Base-by-base conservation (phyloP, 2,797 vertebrate genomes). In the Malacoctenus gilli region DNA sequence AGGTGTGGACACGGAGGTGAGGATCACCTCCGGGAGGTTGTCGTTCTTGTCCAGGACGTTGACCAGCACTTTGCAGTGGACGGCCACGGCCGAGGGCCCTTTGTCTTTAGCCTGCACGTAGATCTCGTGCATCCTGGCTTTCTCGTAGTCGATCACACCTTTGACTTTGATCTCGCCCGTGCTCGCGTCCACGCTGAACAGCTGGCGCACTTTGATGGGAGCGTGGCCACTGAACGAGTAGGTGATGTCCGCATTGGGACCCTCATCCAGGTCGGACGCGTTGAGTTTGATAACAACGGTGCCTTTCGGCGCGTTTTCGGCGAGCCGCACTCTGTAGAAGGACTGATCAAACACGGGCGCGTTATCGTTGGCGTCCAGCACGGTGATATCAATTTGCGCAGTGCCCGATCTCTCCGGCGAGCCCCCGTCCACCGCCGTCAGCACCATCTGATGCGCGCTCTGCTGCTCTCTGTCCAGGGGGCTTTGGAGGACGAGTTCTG, bases 311-410 rank as follows among this genome's bases (percentile, higher is more conserved):
- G 91, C 91, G 51, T 94, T 94, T 65, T 98, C 95, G 0, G 87
- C 82, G 1, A 98, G 85, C 53, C 90, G 91, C 13, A 95, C 92
- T 0, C 91, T 83, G 0, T 97, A 96, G 0, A 93, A 89, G 0
- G 93, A 85, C 82, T 91, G 93, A 21, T 96, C 95, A 32, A 98
- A 95, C 52, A 89, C 85, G 0, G 96, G 95, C n/a, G 93, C 92
- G 0, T 97, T 97, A 51, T 98, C 95, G 0, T 98, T 98, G 0
- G 93, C 93, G 0, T 98, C 95, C 41, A 96, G 74, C 12, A 97
- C 95, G 0, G 84, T 93, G 55, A 98, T 71, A 0, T 92, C 90
- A 36, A 98, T 89, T 41, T 92, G 81, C 19, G 94, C 93, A 0
- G 92, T 93, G 59, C 94, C 93, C 0, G 94, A 92, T 48, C 93